These are phyloP conservation scores for Mormyrus proboscirostris DNA, from an alignment of 2,797 vertebrate species.

Conservation along the genomic window DNA sequence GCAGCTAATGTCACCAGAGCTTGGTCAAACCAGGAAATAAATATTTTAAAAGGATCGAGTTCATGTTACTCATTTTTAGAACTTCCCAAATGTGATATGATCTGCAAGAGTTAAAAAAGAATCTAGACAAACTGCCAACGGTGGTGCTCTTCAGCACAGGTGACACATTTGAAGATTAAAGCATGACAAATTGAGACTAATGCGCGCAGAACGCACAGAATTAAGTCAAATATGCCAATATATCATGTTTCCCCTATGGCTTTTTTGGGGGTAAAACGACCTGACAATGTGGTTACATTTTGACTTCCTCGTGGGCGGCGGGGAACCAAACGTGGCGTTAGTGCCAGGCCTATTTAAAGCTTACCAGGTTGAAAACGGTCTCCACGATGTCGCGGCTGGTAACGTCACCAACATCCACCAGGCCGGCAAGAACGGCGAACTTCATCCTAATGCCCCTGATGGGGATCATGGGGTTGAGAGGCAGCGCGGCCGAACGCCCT, in stretches of 20 bases:
- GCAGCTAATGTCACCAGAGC: not conserved
- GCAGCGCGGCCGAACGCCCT: constrained; percentile 50
- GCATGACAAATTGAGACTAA: not conserved
- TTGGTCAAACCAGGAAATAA: not conserved
- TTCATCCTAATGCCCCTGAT: constrained; percentile 94
- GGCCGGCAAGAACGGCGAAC: constrained; percentile 83
- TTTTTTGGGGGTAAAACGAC: not conserved
- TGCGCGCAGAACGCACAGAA: not conserved
- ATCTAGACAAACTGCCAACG: not conserved
- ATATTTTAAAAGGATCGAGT: not conserved
- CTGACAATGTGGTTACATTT: not conserved
- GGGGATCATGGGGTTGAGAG: constrained; percentile 74
- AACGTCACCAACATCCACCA: constrained; percentile 93
- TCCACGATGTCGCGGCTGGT: constrained; percentile 89
- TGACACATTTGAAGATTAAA: not conserved
- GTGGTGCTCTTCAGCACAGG: not conserved
- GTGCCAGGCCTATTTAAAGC: constrained; percentile 54
- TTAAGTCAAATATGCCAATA: not conserved
- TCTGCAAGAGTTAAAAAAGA: not conserved
- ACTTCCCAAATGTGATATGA: not conserved
- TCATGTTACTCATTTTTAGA: not conserved
- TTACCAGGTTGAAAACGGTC: constrained; percentile 96
- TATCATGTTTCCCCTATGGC: not conserved
- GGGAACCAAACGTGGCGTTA: not conserved
- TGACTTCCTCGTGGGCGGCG: not conserved